Evolutionary conservation across 2,113 vertebrate genomes (phyloP).

Genomic region (Gobio gobio): DNA sequence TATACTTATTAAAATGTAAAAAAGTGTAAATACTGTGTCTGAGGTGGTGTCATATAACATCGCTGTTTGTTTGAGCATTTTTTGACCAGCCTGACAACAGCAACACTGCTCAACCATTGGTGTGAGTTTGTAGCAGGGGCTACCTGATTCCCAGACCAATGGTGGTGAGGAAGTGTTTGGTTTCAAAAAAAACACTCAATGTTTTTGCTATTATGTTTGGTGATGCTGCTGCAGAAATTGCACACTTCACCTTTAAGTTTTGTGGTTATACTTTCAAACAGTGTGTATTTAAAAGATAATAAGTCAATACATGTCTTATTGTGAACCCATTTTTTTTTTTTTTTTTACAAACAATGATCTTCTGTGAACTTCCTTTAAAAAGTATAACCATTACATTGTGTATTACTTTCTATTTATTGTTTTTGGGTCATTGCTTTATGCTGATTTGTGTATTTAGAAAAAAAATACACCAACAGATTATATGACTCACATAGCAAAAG

Average conservation of each 20-base stretch:
- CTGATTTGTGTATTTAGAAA: not conserved
- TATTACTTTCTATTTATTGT: not conserved
- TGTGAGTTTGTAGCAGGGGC: not conserved
- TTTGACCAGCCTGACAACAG: not conserved
- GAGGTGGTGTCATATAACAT: not conserved
- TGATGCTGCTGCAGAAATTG: too few relatives aligned
- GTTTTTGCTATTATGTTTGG: not conserved
- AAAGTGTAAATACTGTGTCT: too few relatives aligned
- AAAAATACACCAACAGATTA: too few relatives aligned
- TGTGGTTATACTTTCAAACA: too few relatives aligned
- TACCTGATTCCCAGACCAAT: not conserved
- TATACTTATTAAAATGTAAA: too few relatives aligned
- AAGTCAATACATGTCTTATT: too few relatives aligned
- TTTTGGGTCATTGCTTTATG: not conserved
- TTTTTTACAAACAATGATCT: too few relatives aligned
- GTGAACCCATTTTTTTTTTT: too few relatives aligned
- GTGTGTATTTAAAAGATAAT: too few relatives aligned
- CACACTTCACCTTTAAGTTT: too few relatives aligned
- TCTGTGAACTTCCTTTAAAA: not conserved
- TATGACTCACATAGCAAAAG: too few relatives aligned
- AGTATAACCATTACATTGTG: not conserved
- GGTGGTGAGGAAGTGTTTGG: not conserved
- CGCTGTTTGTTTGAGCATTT: not conserved
- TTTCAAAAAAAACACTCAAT: not conserved
- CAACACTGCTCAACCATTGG: not conserved